Evolutionary conservation across 2,113 vertebrate species (phyloP).

Genomic region (Micronycteris hirsuta): DNA sequence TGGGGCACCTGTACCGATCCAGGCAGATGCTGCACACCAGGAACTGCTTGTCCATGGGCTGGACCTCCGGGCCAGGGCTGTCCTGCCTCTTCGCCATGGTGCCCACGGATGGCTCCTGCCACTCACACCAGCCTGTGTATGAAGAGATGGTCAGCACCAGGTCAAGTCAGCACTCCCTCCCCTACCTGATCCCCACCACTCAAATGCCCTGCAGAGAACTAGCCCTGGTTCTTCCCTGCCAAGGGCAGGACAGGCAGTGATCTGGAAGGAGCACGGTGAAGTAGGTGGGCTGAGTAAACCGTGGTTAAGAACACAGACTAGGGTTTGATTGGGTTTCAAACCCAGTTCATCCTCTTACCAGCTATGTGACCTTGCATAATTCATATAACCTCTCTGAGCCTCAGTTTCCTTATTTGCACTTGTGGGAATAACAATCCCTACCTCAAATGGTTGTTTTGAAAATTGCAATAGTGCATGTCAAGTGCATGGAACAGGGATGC

Average conservation of each 20-base stretch:
- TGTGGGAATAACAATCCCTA: neutral
- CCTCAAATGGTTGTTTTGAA: neutral
- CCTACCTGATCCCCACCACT: neutral
- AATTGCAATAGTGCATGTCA: neutral
- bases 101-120: constrained; percentile 50
- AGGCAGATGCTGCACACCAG: constrained; percentile 97
- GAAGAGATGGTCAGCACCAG: constrained; percentile 1
- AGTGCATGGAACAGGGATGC: neutral
- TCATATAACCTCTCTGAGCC: neutral
- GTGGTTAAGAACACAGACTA: neutral
- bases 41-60: constrained; percentile 97
- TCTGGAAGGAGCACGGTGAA: neutral
- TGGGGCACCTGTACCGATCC: constrained; percentile 91
- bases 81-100: constrained; percentile 89
- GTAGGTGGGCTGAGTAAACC: neutral
- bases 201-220: neutral
- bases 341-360: neutral
- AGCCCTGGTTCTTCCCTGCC: neutral
- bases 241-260: neutral
- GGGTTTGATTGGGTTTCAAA: neutral
- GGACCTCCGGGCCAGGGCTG: constrained; percentile 91
- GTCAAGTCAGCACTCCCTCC: neutral
- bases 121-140: constrained; percentile 39
- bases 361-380: neutral
- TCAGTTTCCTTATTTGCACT: neutral